Percentiles rank a stretch among this genome's conserved stretches.
phyloP scores from a whole-genome alignment of 92 coral and sea anemone species.

The Zoanthus gigantus region DNA sequence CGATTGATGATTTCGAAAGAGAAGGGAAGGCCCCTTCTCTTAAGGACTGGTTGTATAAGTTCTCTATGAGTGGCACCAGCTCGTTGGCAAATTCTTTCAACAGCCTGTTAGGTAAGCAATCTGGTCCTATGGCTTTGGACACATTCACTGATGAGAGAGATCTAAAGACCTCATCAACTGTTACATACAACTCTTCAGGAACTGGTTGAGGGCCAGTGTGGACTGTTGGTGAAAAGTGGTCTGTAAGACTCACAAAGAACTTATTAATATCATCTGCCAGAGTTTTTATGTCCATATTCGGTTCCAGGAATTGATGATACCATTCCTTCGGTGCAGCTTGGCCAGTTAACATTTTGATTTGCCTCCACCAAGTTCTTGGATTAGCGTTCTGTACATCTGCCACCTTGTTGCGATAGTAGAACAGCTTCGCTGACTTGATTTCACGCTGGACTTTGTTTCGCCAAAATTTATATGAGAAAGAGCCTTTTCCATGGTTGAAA shows the following conservation, averaged over 20 bases:
- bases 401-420: too few relatives aligned
- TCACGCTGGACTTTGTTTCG: conserved; percentile 65
- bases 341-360: too few relatives aligned
- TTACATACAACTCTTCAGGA: conserved; percentile 43
- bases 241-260: conserved; percentile 23
- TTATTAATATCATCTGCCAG: conserved; percentile 40
- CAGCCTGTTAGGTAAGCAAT: conserved; percentile 44
- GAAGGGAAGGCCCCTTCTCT: conserved; percentile 46
- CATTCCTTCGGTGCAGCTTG: too few relatives aligned
- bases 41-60: conserved; percentile 55
- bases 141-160: too few relatives aligned
- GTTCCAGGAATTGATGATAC: too few relatives aligned
- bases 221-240: too few relatives aligned
- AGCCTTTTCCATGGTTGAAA: conserved; percentile 62
- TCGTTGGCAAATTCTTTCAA: conserved; percentile 55
- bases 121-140: conserved; percentile 51
- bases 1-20: conserved; percentile 42
- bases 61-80: conserved; percentile 41
- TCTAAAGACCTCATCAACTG: neutral
- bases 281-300: too few relatives aligned
- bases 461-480: conserved; percentile 57
- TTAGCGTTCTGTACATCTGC: too few relatives aligned
- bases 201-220: conserved; percentile 49
- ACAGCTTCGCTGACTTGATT: conserved; percentile 49
- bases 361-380: too few relatives aligned